Conservation (phyloP, 2,888 invertebrate genomes). For the Cosmia trapezina region DNA sequence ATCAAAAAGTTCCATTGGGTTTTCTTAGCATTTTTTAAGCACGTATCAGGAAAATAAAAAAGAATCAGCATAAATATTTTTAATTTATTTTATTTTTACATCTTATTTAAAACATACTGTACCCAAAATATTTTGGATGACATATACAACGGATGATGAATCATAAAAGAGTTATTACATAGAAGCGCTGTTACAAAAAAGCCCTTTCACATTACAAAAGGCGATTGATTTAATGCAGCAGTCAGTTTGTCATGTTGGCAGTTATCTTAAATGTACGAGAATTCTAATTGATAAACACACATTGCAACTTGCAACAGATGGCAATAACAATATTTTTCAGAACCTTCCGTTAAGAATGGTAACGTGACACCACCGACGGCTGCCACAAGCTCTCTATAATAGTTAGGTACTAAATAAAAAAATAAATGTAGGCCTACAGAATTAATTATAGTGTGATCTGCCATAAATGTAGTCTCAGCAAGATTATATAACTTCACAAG, state of each 20-base stretch:
- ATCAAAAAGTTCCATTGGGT: too few relatives aligned
- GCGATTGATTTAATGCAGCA: constrained; percentile 70
- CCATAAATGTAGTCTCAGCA: constrained; percentile 41
- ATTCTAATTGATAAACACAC: constrained; percentile 57
- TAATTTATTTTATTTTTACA: constrained; percentile 35
- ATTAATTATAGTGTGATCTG: constrained; percentile 59
- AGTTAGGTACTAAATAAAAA: constrained; percentile 71
- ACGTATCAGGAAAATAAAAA: constrained; percentile 12
- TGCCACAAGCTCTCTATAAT: constrained; percentile 79
- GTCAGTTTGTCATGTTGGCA: constrained; percentile 78
- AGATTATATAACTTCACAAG: constrained; percentile 42
- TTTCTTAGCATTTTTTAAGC: not conserved
- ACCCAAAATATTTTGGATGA: constrained; percentile 45
- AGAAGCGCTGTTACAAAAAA: constrained; percentile 52
- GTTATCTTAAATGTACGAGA: constrained; percentile 62
- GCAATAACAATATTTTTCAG: constrained; percentile 59
- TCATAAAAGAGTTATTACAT: constrained; percentile 18
- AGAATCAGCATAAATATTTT: not conserved
- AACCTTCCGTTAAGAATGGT: constrained; percentile 78
- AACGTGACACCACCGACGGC: constrained; percentile 90
- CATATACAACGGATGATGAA: constrained; percentile 28
- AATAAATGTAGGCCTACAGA: constrained; percentile 58
- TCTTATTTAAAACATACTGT: constrained; percentile 14
- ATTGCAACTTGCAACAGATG: constrained; percentile 54
- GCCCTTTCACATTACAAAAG: constrained; percentile 40